Base-by-base conservation (phyloP, 64 coral and sea anemone species). In the Orbicella faveolata region DNA sequence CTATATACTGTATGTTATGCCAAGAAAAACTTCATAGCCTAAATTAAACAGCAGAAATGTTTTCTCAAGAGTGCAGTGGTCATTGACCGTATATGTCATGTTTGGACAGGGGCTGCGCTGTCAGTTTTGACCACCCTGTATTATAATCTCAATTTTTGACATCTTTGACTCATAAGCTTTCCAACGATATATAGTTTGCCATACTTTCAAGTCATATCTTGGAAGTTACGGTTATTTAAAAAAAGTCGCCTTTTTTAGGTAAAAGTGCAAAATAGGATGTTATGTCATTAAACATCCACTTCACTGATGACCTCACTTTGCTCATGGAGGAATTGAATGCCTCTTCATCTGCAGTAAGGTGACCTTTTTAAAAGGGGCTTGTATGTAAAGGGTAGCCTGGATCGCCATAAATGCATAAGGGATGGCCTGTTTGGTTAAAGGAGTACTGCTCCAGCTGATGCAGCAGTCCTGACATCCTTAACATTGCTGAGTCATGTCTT, bases 251-350 rank as follows among this genome's bases (percentile, higher is more conserved):
- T 84, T 68, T 87, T 44, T 87, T 87, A 57, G 75, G 75, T 87
- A 87, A 73, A 53, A 86, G 73, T 10, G 10, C 30, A 74, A 74
- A 74, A 74, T 74, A 26, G 70, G 70, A 74, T 74, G 70, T 74
- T 74, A 74, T 74, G 70, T 74, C 70, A 74, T 74, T 74, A 74
- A 74, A 74, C 53, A 91, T 13, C 90, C 80, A 91, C 52, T 91
- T 72, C 52, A 91, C 90, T 77, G 90, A 75, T 41, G 81, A 63
- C 59, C 90, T 81, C 9, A 91, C 81, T 85, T 21, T 63, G 81
- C 90, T 86, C 90, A 86, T 83, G 16, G 89, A 83, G 63, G 78
- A 73, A 54, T 90, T 90, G 10, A 90, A 90, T 34, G 65, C 68
- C 70, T 90, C 48, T 55, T 90, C 48, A 61, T 48, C 89, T 90